Evolutionary conservation across 30 jellyfish, hydroid and myxozoan genomes (phyloP), one percentile per base, ranked within the genome.

Genomic region (Nemopilema nomurai): DNA sequence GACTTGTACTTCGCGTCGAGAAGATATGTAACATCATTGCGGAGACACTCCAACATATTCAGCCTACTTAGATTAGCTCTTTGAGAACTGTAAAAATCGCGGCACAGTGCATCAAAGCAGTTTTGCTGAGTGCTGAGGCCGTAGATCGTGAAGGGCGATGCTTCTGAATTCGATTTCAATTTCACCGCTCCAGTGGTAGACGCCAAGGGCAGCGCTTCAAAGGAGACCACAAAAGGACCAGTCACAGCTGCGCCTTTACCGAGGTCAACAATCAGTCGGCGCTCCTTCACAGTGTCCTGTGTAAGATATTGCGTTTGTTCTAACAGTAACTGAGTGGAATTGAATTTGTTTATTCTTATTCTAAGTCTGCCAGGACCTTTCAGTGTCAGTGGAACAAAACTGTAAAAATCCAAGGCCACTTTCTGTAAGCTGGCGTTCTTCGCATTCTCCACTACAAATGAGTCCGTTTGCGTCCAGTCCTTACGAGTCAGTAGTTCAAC

Each of bases 1-100:
- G 51, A 33, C 52, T 50, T 50, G 75, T 17, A 80, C 62, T 32
- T 80, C 49, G 63, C 90, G 49, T 80, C 70, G 8, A n/a, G 49
- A 1, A 68, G 30, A 67, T 32, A 52, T 41, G 74, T 24, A 18
- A 29, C 27, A 50, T 66, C 82, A 18, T 23, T 18, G 18, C 19
- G 28, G 21, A 67, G 26, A 52, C 90, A 80, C 51, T 80, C 82
- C n/a, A 68, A 20, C 27, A 26, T 67, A 22, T 70, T 20, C 8
- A 20, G 49, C n/a, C n/a, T 64, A 18, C 49, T 24, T 28, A 80
- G 67, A 30, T n/a, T 30, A 18, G 53, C 19, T 23, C 90, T 51
- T 20, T 18, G 30, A 31, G 23, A 18, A 1, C 27, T 67, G 75
- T 80, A 68, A 19, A 20, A 27, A 8, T 16, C 82, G 27, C 90